Conservation (phyloP, 35 echinoderm and acorn worm genomes). For the Diadema setosum region DNA sequence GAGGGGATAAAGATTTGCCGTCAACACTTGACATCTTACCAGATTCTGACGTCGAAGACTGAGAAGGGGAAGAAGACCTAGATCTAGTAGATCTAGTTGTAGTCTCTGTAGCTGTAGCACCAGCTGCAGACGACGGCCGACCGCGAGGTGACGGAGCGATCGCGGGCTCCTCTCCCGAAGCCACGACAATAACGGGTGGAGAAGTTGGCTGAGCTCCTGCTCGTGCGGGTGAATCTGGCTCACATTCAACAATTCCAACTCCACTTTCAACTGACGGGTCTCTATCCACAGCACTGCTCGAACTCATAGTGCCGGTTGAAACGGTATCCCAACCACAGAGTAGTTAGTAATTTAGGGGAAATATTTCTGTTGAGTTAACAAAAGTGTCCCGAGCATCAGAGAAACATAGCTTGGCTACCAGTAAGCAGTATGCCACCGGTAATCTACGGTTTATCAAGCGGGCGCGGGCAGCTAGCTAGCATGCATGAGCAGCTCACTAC, state of each 20-base stretch:
- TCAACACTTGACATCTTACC: neutral
- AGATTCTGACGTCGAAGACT: too few species aligned
- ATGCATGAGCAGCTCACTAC: too few species aligned
- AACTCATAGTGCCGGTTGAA: neutral
- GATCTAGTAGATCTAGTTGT: neutral
- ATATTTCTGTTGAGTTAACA: too few species aligned
- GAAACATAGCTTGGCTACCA: too few species aligned
- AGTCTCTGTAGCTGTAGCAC: neutral
- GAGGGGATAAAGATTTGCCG: neutral
- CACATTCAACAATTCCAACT: neutral
- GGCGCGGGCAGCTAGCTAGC: too few species aligned
- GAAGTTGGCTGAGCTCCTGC: neutral
- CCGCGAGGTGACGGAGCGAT: neutral
- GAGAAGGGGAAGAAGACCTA: too few species aligned
- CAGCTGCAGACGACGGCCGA: neutral
- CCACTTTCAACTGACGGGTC: constrained; percentile 6
- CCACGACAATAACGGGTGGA: neutral
- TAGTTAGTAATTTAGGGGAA: too few species aligned
- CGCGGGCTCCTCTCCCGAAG: neutral
- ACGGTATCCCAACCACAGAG: too few species aligned
- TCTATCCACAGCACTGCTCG: neutral
- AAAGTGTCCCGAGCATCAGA: too few species aligned
- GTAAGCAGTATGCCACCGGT: too few species aligned
- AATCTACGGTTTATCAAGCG: too few species aligned
- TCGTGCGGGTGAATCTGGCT: neutral